Conservation (phyloP, 2,797 vertebrate genomes). For the Sarcophilus harrisii region DNA sequence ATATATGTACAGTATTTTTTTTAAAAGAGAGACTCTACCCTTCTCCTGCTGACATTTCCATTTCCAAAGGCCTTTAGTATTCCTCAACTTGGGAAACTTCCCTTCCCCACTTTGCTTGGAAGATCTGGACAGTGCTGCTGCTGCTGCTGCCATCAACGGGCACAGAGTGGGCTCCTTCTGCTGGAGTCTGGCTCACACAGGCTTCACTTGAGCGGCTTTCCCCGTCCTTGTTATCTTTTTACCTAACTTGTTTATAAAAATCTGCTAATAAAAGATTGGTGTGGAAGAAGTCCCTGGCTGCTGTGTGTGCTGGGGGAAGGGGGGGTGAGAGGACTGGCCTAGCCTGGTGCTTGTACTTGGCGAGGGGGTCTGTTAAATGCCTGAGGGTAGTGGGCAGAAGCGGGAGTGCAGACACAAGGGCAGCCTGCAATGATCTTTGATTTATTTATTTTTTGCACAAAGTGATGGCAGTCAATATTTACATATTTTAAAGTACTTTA, state of each 20-base stretch:
- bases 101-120: not conserved
- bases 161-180: not conserved
- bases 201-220: not conserved
- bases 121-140: not conserved
- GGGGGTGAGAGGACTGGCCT: not conserved
- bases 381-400: not conserved
- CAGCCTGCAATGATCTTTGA: no score
- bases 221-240: not conserved
- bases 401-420: no score
- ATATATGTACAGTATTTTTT: conserved; percentile 69
- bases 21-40: conserved; percentile 46
- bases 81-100: not conserved
- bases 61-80: not conserved
- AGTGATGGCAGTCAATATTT: not conserved
- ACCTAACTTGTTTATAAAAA: conserved; percentile 65
- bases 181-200: not conserved
- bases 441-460: not conserved
- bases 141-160: not conserved
- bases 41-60: not conserved
- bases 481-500: not conserved
- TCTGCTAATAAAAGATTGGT: conserved; percentile 77
- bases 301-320: not conserved
- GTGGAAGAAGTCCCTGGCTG: not conserved
- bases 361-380: not conserved
- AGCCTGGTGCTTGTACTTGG: not conserved